These are phyloP conservation scores for Euphydryas editha DNA, from an alignment of 2,888 invertebrate genomes.

Conservation along the genomic window DNA sequence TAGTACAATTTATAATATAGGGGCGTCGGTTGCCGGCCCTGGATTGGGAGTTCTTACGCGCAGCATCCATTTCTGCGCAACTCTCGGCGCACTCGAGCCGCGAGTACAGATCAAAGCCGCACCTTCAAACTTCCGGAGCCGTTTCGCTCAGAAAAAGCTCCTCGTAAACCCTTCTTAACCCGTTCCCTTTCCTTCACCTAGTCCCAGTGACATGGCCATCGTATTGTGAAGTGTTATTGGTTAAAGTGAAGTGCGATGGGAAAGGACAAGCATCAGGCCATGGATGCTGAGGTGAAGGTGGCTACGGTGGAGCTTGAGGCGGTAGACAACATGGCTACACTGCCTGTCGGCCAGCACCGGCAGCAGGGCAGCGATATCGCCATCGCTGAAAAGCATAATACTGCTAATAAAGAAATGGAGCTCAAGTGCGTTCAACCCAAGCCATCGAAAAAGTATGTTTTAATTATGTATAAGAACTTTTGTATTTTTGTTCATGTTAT, in stretches of 20 bases:
- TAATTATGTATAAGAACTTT: constrained; percentile 27
- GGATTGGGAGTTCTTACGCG: constrained; percentile 60
- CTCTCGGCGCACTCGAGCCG: constrained; percentile 65
- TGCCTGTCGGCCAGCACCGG: constrained; percentile 91
- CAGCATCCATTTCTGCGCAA: constrained; percentile 81
- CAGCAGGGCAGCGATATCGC: constrained; percentile 87
- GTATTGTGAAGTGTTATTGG: constrained; percentile 53
- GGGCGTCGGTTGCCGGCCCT: constrained; percentile 72
- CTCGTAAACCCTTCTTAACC: constrained; percentile 55
- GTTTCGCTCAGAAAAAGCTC: constrained; percentile 58
- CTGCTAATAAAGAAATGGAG: constrained; percentile 94
- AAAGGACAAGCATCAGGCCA: constrained; percentile 78
- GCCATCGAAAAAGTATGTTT: constrained; percentile 91
- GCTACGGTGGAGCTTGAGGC: constrained; percentile 94
- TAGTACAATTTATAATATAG: constrained; percentile 68
- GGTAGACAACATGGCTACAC: constrained; percentile 94
- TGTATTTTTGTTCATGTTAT: not conserved
- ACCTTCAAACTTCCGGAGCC: constrained; percentile 72
- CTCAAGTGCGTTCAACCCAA: constrained; percentile 93
- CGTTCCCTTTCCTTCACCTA: constrained; percentile 62
- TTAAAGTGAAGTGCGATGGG: constrained; percentile 65
- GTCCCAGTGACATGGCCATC: constrained; percentile 47
- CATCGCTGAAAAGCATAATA: constrained; percentile 91
- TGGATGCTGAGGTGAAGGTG: constrained; percentile 92
- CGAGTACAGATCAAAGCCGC: constrained; percentile 65